A percentile compares a stretch with the other conserved stretches of the same genome.
phyloP scores from a whole-genome alignment of 2,113 vertebrate genomes.

The Dendrocopos noguchii region DNA sequence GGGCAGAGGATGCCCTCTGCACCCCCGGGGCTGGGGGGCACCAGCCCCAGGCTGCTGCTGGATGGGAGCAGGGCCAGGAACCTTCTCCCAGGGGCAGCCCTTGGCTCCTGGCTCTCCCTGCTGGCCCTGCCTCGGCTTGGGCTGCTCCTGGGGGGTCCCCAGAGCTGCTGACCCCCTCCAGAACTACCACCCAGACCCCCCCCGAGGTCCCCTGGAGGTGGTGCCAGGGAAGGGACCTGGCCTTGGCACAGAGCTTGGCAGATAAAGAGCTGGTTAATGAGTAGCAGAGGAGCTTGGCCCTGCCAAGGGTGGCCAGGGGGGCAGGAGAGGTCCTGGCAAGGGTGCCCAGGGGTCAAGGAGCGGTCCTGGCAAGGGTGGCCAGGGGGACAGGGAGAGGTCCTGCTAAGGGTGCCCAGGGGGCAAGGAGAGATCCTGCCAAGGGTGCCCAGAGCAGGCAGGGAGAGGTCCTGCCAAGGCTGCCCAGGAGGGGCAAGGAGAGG shows the following conservation, averaged over 20 bases:
- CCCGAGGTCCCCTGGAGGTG: neutral
- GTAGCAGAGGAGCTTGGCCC: neutral
- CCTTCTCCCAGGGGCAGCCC: no score
- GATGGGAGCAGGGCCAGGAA: no score
- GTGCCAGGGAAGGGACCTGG: neutral
- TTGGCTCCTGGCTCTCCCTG: neutral
- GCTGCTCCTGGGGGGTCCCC: neutral
- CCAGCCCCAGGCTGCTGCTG: neutral
- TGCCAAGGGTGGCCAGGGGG: no score
- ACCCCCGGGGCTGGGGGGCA: neutral
- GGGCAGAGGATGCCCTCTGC: no score
- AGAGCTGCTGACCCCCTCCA: neutral
- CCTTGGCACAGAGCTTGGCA: rapidly evolving
- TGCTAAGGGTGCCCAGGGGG: neutral
- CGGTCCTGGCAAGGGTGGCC: no score
- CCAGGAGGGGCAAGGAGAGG: no score
- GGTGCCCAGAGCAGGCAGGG: no score
- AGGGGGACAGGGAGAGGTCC: no score
- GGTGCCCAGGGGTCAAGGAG: no score
- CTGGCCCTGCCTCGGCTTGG: neutral
- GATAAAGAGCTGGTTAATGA: neutral
- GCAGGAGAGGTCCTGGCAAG: no score
- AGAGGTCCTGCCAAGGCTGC: no score
- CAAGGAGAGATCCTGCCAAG: neutral
- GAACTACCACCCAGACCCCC: neutral